Conservation (phyloP, 1,140 invertebrate genomes). For the Piezodorus guildinii region DNA sequence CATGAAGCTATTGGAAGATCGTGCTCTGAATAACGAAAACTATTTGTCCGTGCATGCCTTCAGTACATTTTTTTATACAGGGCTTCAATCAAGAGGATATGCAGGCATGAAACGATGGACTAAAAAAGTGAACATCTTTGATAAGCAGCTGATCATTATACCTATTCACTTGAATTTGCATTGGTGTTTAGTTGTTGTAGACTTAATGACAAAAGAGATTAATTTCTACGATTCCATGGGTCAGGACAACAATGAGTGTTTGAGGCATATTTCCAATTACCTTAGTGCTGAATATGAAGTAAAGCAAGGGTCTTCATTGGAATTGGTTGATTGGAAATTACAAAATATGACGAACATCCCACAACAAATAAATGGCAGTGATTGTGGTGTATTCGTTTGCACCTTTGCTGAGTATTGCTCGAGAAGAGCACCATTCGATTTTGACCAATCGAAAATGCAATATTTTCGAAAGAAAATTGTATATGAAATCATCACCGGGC, state of each 20-base stretch:
- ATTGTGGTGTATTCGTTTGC: slow-evolving; percentile 95
- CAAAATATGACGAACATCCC: slow-evolving; percentile 53
- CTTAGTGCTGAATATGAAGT: not conserved
- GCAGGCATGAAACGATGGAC: slow-evolving; percentile 74
- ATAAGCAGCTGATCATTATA: slow-evolving; percentile 68
- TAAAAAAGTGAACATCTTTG: slow-evolving; percentile 77
- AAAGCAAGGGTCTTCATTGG: not conserved
- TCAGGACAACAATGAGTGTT: slow-evolving; percentile 57
- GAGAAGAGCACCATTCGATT: slow-evolving; percentile 62
- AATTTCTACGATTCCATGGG: slow-evolving; percentile 92
- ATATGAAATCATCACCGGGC: slow-evolving; percentile 68
- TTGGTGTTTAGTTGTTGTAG: slow-evolving; percentile 91
- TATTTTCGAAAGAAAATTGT: slow-evolving; percentile 86
- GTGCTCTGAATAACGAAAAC: slow-evolving; percentile 46
- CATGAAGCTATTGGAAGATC: slow-evolving; percentile 69
- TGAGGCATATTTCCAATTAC: slow-evolving; percentile 36
- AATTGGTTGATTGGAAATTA: not conserved
- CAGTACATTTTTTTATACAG: slow-evolving; percentile 93
- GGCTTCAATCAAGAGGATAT: slow-evolving; percentile 62
- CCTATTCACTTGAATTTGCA: slow-evolving; percentile 91
- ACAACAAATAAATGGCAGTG: slow-evolving; percentile 90
- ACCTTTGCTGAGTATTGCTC: slow-evolving; percentile 90
- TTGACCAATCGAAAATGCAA: slow-evolving; percentile 81
- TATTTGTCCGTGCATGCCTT: slow-evolving; percentile 68
- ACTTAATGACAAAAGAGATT: slow-evolving; percentile 65